Percentiles rank a stretch among this genome's conserved stretches.
These are phyloP conservation scores for Zootoca vivipara DNA, from an alignment of 2,113 vertebrate species.

Conservation along the genomic window DNA sequence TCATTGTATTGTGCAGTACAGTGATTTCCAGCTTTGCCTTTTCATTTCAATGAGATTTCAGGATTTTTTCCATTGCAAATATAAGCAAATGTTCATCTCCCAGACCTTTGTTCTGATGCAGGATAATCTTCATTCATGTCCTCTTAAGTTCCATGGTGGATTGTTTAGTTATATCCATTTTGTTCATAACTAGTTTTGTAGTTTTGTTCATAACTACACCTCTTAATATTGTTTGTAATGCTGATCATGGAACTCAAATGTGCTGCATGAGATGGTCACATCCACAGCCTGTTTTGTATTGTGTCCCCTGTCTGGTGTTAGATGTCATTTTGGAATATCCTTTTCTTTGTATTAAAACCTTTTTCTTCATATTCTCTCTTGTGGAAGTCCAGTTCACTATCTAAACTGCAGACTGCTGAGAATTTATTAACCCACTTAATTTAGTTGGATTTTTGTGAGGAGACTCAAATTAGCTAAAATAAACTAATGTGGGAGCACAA, in stretches of 20 bases:
- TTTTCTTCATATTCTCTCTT: not conserved
- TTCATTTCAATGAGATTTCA: not conserved
- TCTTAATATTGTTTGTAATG: not conserved
- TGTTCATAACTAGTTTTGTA: no score
- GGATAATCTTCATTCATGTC: not conserved
- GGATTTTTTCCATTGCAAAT: not conserved
- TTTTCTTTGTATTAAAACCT: not conserved
- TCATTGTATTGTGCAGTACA: not conserved
- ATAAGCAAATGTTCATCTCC: not conserved
- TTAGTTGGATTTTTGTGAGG: not conserved
- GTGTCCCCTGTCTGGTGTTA: not conserved
- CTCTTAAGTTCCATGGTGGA: not conserved
- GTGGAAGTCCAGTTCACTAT: not conserved
- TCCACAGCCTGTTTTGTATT: not conserved
- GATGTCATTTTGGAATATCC: not conserved
- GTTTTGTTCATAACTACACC: not conserved
- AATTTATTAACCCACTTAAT: not conserved
- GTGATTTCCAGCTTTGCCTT: not conserved
- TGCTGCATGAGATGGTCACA: not conserved
- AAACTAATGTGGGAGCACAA: not conserved
- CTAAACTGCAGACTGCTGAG: not conserved
- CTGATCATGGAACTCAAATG: not conserved
- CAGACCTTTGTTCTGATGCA: not conserved
- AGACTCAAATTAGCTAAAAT: not conserved
- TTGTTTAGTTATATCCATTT: not conserved